Evolutionary conservation across 2,888 invertebrate species (phyloP), one percentile per base, ranked within the genome.

Genomic region (Leucophenga montana): DNA sequence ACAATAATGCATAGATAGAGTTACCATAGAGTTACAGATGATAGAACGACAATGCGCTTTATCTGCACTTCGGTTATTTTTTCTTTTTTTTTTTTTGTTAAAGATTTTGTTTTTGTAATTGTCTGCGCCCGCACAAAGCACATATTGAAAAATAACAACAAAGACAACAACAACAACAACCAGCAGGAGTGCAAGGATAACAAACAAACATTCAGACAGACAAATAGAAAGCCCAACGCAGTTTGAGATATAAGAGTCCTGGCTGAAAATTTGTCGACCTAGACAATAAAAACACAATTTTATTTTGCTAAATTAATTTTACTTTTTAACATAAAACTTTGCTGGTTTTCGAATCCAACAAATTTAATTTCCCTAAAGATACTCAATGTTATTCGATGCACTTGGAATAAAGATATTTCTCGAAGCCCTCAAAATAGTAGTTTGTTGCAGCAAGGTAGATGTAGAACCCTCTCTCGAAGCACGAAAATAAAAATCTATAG

Each of bases 11-110:
- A 62, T 20, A 62, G 54, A 18, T 20, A 56, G 3, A 61, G 57
- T 27, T 13, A 27, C 14, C 59, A 46, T 33, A 69, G 59, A 73
- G 73, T 67, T 59, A 65, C 59, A 72, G 79, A 73, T 79, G 61
- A 77, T 73, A 80, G 71, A 68, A 69, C 77, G 39, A 39, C 39
- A 39, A 50, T 50, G 18, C 50, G 50, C 27, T 56, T 20, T 27
- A 27, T 20, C 27, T 20, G 56, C 27, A 11, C 27, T 20, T 56
- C 1, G 20, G 8, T 33, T 31, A n/a, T 16, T 11, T 8, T 33
- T 33, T 33, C 8, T 33, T 33, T 64, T 64, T 64, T 22, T 22
- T 20, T 46, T 48, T 64, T 16, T 64, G 11, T 39, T 8, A 39
- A 39, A 8, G 39, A 39, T 39, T 8, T 46, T 64, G 62, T 64